Evolutionary conservation across 2,113 vertebrate genomes (phyloP).

Genomic region (Arothron firmamentum): DNA sequence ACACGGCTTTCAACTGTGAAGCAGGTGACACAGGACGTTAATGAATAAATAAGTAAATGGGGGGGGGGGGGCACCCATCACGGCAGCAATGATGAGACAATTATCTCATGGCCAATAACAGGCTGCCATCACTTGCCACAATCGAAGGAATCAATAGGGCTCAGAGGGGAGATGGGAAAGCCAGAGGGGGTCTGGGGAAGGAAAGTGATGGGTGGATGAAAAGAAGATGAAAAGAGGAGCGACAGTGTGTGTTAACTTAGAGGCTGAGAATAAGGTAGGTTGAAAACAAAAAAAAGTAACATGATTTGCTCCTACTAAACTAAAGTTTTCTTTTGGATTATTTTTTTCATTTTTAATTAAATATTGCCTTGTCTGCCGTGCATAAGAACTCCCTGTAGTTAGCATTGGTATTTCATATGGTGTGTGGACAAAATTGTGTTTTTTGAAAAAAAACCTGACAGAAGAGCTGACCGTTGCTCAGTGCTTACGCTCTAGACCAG

Average conservation of each 20-base stretch:
- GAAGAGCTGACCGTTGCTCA: too few relatives aligned
- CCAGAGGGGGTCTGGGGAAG: not conserved
- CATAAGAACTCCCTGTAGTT: too few relatives aligned
- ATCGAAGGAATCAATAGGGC: conserved; percentile 68
- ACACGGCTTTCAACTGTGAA: conserved; percentile 35
- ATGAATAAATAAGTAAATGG: conserved; percentile 66
- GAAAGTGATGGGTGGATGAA: not conserved
- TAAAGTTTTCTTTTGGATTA: too few relatives aligned
- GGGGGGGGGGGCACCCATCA: conserved; percentile 53
- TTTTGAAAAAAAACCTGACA: too few relatives aligned
- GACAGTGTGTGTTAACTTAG: not conserved
- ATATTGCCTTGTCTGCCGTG: too few relatives aligned
- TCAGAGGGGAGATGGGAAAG: conserved; percentile 26
- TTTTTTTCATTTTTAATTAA: too few relatives aligned
- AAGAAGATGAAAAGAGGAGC: not conserved
- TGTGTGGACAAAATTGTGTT: too few relatives aligned
- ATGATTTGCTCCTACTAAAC: too few relatives aligned
- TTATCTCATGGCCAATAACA: conserved; percentile 70
- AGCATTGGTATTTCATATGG: too few relatives aligned
- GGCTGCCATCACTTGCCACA: conserved; percentile 53
- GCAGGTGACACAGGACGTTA: conserved; percentile 58
- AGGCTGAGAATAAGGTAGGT: not conserved
- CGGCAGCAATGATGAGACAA: conserved; percentile 63
- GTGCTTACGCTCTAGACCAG: too few relatives aligned
- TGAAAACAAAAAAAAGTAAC: not conserved